Evolutionary conservation across 2,113 vertebrate genomes (phyloP).

Genomic region (Ceuthmochares aereus): DNA sequence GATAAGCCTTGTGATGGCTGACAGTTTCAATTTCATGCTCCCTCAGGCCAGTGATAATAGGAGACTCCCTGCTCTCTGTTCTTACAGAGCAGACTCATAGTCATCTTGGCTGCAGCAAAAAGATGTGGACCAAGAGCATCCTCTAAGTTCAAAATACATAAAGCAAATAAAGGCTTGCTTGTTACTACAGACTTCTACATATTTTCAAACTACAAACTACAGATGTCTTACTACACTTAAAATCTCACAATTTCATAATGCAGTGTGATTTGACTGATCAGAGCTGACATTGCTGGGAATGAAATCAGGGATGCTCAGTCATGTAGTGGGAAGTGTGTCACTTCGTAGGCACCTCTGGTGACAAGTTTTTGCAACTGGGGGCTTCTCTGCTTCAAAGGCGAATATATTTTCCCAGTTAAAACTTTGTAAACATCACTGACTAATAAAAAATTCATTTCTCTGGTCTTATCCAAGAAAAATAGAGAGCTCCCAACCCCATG

Average conservation of each 20-base stretch:
- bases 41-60: neutral
- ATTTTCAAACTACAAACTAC: neutral
- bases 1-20: neutral
- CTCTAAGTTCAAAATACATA: neutral
- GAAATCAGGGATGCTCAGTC: fast-evolving
- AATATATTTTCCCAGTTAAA: neutral
- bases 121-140: neutral
- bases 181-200: neutral
- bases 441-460: neutral
- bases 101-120: neutral
- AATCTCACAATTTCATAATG: neutral
- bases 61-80: neutral
- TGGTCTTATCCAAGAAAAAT: neutral
- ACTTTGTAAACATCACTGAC: neutral
- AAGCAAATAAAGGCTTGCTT: neutral
- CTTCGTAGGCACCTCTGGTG: neutral
- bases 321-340: neutral
- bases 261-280: neutral
- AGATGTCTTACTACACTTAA: neutral
- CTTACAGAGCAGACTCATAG: neutral
- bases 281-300: neutral
- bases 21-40: neutral
- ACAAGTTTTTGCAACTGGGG: neutral
- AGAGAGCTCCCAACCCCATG: neutral
- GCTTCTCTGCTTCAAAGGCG: neutral